phyloP scores from a whole-genome alignment of 2,888 invertebrate genomes.

The Ormyrus labotus region DNA sequence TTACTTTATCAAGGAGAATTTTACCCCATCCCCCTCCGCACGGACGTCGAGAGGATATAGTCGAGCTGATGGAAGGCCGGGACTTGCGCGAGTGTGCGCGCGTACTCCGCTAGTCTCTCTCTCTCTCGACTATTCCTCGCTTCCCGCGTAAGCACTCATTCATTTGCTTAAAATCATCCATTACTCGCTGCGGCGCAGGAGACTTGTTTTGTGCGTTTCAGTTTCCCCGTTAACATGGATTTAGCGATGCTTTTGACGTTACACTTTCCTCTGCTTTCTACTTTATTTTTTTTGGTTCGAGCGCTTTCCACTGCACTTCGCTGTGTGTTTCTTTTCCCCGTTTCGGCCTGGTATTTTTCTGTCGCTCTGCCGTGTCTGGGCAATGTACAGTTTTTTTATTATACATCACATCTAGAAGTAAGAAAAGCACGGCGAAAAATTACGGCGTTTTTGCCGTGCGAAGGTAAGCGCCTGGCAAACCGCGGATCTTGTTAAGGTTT shows the following conservation, averaged over 20 bases:
- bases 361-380: background rate
- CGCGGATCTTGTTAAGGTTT: no score
- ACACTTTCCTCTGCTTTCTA: background rate
- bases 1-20: constrained; percentile 18
- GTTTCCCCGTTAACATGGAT: background rate
- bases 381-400: constrained; percentile 3
- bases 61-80: no score
- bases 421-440: no score
- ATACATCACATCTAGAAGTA: background rate
- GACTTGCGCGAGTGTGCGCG: background rate
- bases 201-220: background rate
- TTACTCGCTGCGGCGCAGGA: constrained; percentile 4
- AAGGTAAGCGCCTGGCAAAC: no score
- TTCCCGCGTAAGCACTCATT: background rate
- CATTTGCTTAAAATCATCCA: constrained; percentile 41
- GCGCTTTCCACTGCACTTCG: background rate
- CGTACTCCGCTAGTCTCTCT: background rate
- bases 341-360: background rate
- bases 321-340: background rate
- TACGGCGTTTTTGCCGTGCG: no score
- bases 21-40: background rate
- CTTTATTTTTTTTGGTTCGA: background rate
- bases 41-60: no score
- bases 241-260: background rate
- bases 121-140: background rate